Conservation (phyloP, 1,140 invertebrate species). For the Drosophila jambulina region DNA sequence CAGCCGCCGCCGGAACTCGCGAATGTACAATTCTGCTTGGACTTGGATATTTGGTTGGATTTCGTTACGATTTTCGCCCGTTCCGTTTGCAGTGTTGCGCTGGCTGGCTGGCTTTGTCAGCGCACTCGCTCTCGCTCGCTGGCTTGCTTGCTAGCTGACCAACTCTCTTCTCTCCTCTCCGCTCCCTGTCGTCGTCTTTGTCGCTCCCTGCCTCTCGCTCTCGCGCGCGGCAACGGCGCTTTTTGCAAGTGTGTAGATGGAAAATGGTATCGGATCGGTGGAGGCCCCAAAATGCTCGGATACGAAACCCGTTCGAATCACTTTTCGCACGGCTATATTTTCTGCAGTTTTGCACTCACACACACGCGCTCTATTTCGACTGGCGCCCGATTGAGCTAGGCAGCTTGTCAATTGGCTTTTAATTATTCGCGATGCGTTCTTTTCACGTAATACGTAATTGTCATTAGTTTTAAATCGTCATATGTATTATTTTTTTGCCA, state of each 20-base stretch:
- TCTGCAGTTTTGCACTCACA: constrained; percentile 40
- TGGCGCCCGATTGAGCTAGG: constrained; percentile 41
- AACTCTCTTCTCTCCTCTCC: constrained; percentile 58
- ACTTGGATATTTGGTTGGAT: constrained; percentile 34
- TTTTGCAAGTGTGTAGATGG: constrained; percentile 78
- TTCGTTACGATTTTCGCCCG: constrained; percentile 41
- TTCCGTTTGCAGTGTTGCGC: constrained; percentile 66
- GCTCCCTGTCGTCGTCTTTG: constrained; percentile 53
- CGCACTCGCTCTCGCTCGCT: constrained; percentile 44
- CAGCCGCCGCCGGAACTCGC: constrained; percentile 19
- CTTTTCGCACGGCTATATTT: constrained; percentile 51
- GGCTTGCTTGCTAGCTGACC: constrained; percentile 31
- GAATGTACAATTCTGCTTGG: constrained; percentile 43
- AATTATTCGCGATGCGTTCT: constrained; percentile 69
- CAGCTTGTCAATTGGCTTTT: constrained; percentile 44
- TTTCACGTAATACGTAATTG: constrained; percentile 83
- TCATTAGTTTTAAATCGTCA: constrained; percentile 80
- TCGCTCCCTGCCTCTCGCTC: constrained; percentile 56
- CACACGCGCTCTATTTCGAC: constrained; percentile 62
- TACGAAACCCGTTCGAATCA: constrained; percentile 67
- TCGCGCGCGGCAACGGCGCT: constrained; percentile 53
- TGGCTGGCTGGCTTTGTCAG: constrained; percentile 56
- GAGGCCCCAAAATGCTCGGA: constrained; percentile 54
- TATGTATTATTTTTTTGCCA: constrained; percentile 81
- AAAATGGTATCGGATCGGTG: constrained; percentile 59